phyloP scores from a whole-genome alignment of 2,888 invertebrate genomes.

The Amiota minor region DNA sequence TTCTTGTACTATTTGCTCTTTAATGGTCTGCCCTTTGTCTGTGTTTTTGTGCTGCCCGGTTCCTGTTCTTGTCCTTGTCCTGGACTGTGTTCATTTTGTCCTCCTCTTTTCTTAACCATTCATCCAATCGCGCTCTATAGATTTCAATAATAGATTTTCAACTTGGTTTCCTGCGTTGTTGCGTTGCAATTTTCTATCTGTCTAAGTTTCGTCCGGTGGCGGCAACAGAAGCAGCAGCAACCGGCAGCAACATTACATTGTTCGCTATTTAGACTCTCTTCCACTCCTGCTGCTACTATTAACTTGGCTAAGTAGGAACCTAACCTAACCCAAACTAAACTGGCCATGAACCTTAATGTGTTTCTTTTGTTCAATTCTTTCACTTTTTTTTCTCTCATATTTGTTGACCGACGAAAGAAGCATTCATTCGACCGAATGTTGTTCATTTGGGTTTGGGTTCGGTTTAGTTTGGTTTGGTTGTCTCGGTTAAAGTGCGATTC shows the following conservation, averaged over 20 bases:
- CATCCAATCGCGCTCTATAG: conserved; percentile 52
- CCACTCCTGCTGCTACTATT: neutral
- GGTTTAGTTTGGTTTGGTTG: conserved; percentile 8
- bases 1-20: conserved; percentile 8
- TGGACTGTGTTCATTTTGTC: neutral
- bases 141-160: conserved; percentile 67
- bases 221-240: conserved; percentile 42
- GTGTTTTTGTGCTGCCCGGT: neutral
- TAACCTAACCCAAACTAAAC: conserved; percentile 46
- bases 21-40: conserved; percentile 25
- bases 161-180: conserved; percentile 62
- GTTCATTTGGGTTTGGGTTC: conserved; percentile 20
- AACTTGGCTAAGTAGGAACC: no score
- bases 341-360: conserved; percentile 65
- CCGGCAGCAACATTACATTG: neutral
- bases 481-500: neutral
- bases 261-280: conserved; percentile 33
- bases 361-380: conserved; percentile 56
- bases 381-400: neutral
- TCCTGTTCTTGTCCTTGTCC: neutral
- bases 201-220: neutral
- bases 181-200: conserved; percentile 57
- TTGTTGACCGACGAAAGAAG: no score
- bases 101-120: neutral
- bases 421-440: neutral